Evolutionary conservation across 2,113 vertebrate genomes (phyloP), one percentile per base, ranked within the genome.

Genomic region (Theropithecus gelada): DNA sequence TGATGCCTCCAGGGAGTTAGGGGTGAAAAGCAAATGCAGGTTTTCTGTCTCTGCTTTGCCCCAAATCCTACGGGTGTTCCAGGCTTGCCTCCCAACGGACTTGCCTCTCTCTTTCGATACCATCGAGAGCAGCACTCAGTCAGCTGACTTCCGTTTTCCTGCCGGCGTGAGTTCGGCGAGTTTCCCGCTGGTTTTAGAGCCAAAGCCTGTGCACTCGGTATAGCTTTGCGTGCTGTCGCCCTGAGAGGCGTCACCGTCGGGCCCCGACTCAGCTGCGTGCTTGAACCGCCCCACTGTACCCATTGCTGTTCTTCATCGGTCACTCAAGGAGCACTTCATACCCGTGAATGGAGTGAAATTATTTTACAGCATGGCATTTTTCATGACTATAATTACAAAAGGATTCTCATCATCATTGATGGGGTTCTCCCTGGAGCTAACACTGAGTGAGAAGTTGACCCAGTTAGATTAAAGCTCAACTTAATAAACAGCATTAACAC

Each of bases 391-490:
- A 83, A 86, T 97, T 73, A 79, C 85, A 35, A 38, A 50, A 61
- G 82, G 88, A 50, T 70, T 86, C 94, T 43, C 57, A 72, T 11
- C 94, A 16, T 79, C 52, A 9, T 22, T 82, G n/a, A 16, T 20
- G 88, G 84, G 76, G 59, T 73, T 86, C 90, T 95, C 52, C 90
- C 93, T 0, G n/a, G 27, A 93, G 95, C 96, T 13, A 50, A 30
- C 30, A 1, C 79, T 1, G 78, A n/a, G 18, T 20, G 79, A 43
- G 88, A 76, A 23, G 55, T 38, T 92, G 96, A 95, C 95, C 97
- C 83, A 87, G 27, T 97, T 97, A 27, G 70, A 84, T 78, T 43
- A 27, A 87, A 93, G 50, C 93, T 88, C 68, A 80, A 82, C 91
- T 59, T 94, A 52, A 91, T 91, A 78, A 96, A 84, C 59, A 93